Evolutionary conservation across 2,888 invertebrate genomes (phyloP).

Genomic region (Cheilosia vulpina): DNA sequence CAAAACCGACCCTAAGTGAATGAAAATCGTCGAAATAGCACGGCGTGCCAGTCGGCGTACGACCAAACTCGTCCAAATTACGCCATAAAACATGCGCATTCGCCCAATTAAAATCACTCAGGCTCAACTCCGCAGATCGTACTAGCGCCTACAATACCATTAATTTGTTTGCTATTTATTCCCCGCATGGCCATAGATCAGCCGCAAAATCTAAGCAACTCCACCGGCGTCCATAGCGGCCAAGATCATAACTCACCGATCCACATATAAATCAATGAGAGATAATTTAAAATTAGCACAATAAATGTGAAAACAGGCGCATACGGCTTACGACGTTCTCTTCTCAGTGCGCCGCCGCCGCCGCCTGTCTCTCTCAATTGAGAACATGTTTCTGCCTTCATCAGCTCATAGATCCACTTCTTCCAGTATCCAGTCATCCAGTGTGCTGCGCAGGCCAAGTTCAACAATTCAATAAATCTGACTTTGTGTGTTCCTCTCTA

Average conservation of each 20-base stretch:
- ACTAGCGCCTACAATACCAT: slow-evolving; percentile 38
- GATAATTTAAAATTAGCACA: slow-evolving; percentile 75
- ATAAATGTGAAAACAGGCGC: slow-evolving; percentile 71
- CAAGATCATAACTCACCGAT: slow-evolving; percentile 72
- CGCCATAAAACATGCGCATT: too few species aligned
- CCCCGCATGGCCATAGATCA: slow-evolving; percentile 37
- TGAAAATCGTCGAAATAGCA: too few species aligned
- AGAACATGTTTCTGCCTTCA: slow-evolving; percentile 71
- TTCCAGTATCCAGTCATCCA: neutral
- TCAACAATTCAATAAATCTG: slow-evolving; percentile 75
- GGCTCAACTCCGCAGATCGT: slow-evolving; percentile 10
- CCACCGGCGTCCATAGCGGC: slow-evolving; percentile 37
- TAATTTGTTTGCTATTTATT: slow-evolving; percentile 62
- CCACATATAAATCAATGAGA: slow-evolving; percentile 71
- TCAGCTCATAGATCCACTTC: slow-evolving; percentile 70
- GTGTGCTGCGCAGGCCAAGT: slow-evolving; percentile 60
- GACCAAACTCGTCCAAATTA: too few species aligned
- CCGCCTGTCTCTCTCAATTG: slow-evolving; percentile 32
- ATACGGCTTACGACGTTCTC: slow-evolving; percentile 42
- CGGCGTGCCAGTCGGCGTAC: too few species aligned
- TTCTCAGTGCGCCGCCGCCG: neutral
- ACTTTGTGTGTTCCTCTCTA: slow-evolving; percentile 53
- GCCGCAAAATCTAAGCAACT: slow-evolving; percentile 50
- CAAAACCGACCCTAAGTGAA: too few species aligned
- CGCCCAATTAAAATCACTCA: slow-evolving; percentile 45